A percentile compares a stretch with the other conserved stretches of the same genome.
Evolutionary conservation across 2,888 invertebrate species (phyloP).

Genomic region (Amblyjoppa fuscipennis): DNA sequence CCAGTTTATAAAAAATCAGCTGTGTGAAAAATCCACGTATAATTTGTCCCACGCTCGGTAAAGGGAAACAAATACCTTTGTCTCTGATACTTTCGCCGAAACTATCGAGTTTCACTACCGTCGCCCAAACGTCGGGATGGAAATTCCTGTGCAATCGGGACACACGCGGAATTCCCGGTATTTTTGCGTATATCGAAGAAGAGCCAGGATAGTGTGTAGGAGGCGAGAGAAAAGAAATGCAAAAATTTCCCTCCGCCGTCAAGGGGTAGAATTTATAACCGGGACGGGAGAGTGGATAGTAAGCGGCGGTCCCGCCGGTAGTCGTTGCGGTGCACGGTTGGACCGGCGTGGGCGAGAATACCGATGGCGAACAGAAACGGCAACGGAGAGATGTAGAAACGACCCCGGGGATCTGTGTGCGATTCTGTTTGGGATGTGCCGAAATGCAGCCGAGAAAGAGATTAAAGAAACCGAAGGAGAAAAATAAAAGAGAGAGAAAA

Average conservation of each 20-base stretch:
- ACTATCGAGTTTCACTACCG: not conserved
- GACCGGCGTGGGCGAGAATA: slow-evolving; percentile 22
- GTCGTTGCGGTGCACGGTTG: slow-evolving; percentile 42
- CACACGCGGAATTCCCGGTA: slow-evolving; percentile 13
- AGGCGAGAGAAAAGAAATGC: slow-evolving; percentile 43
- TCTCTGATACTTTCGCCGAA: not conserved
- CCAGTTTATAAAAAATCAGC: not conserved
- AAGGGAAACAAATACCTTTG: slow-evolving; percentile 48
- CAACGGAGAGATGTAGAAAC: slow-evolving; percentile 34
- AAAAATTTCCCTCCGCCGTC: slow-evolving; percentile 36
- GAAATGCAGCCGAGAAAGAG: slow-evolving; percentile 19
- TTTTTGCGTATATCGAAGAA: slow-evolving; percentile 28
- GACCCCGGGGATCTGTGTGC: slow-evolving; percentile 13
- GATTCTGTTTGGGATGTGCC: slow-evolving; percentile 40
- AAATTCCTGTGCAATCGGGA: slow-evolving; percentile 48
- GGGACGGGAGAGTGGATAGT: slow-evolving; percentile 2
- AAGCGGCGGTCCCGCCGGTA: slow-evolving; percentile 42
- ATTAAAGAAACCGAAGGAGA: slow-evolving; percentile 24
- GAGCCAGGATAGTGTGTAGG: not conserved
- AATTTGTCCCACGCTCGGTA: slow-evolving; percentile 13
- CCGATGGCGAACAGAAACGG: slow-evolving; percentile 18
- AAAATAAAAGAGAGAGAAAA: slow-evolving; percentile 13
- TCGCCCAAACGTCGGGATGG: not conserved
- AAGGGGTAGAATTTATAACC: slow-evolving; percentile 54
- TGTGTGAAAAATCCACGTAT: not conserved